Evolutionary conservation across 2,888 invertebrate genomes (phyloP), one percentile per base, ranked within the genome.

Genomic region (Pristionchus exspectatus): DNA sequence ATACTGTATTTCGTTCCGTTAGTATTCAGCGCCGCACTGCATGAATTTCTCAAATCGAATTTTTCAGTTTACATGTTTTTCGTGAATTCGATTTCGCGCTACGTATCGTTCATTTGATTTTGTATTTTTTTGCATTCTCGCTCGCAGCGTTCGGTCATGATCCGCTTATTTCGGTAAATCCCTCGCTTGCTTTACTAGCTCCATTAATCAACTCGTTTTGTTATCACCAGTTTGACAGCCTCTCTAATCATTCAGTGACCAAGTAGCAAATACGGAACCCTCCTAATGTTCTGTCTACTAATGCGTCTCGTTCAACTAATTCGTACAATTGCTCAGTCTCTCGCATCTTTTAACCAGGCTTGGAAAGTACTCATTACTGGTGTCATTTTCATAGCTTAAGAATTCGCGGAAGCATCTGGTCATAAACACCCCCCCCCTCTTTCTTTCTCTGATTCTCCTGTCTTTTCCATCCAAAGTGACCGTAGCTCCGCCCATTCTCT

Each of bases 371-470:
- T 72, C 10, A 72, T 72, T 24, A 74, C 16, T 33, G 54, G 9
- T 83, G 56, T 83, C 83, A 54, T 56, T 83, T 50, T 81, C 81
- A 50, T n/a, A 24, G 81, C 81, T 30, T 30, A 38, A 38, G 33
- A 74, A 38, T 74, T 10, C 12, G 10, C 83, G 56, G 83, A 83
- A 54, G 83, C 50, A 83, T 83, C 54, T 83, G 56, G 54, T n/a
- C 83, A 83, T 54, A 56, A 14, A 50, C 83, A 50, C 54, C 27
- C 74, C 30, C 50, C 38, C 38, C 38, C 38, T 38, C 83, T 83
- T 54, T 83, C 27, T 83, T 56, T 83, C 83, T 83, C 83, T 83
- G 50, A n/a, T 83, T 83, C 83, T 83, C 56, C 83, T 54, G 66
- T 59, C 69, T 85, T 72, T 30, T 89, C 84, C 21, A 44, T 89